phyloP scores from a whole-genome alignment of 1,140 invertebrate species.

The Hylaeus anthracinus region DNA sequence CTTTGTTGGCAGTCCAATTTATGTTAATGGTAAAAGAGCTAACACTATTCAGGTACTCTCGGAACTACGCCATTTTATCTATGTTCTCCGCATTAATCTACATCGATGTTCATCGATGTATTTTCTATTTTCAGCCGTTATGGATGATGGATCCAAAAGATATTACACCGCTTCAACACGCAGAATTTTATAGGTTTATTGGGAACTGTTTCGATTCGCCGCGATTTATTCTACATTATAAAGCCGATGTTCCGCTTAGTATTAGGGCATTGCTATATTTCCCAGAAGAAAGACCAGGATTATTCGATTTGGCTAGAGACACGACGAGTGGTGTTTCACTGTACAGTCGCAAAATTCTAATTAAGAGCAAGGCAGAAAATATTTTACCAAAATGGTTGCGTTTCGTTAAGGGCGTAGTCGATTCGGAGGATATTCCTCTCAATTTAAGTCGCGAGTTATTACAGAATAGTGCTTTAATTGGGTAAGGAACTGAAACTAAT shows the following conservation, averaged over 20 bases:
- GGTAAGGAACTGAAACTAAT: conserved; percentile 80
- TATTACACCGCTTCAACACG: conserved; percentile 92
- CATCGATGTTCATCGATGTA: not conserved
- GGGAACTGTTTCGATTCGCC: conserved; percentile 92
- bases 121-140: conserved; percentile 86
- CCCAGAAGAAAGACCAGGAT: conserved; percentile 92
- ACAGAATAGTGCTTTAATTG: conserved; percentile 95
- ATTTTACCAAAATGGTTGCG: conserved; percentile 96
- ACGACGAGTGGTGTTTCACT: conserved; percentile 91
- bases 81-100: not conserved
- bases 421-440: conserved; percentile 98
- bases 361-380: conserved; percentile 94
- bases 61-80: conserved; percentile 5
- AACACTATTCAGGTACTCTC: conserved; percentile 89
- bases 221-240: conserved; percentile 91
- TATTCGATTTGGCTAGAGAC: conserved; percentile 95
- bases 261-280: conserved; percentile 96
- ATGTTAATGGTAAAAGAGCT: conserved; percentile 92
- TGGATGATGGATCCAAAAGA: conserved; percentile 96
- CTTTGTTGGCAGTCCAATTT: conserved; percentile 96
- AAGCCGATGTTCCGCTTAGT: conserved; percentile 93
- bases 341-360: conserved; percentile 94
- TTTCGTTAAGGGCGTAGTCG: conserved; percentile 97
- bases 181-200: conserved; percentile 95
- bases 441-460: conserved; percentile 97